Evolutionary conservation across 2,113 vertebrate species (phyloP), one percentile per base, ranked within the genome.

Genomic region (Anolis sagrei): DNA sequence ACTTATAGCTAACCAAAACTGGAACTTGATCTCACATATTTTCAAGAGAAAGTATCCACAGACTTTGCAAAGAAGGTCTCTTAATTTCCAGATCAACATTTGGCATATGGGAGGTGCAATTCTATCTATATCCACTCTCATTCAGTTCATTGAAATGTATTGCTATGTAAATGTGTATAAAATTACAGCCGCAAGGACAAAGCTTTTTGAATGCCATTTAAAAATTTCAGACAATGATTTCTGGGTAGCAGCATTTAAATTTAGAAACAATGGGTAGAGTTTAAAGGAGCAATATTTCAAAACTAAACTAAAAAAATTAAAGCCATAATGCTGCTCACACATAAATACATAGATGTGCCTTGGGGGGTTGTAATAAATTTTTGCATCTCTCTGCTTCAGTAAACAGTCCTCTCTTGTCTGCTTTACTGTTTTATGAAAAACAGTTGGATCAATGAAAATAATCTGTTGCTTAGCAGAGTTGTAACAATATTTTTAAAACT

Each of bases 351-450:
- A 70, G 82, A 32, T 8, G 85, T 19, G 48, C 87, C 44, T 29
- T 69, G 19, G 5, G 25, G 32, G 73, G 82, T 3, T 74, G 73
- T 76, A 44, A 25, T 69, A 66, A 84, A 29, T 68, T 11, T 81
- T 51, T 77, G 81, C 4, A 0, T 3, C 58, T 5, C 14, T 91
- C 62, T 68, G 62, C n/a, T 10, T 36, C 88, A 25, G 1, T 78
- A 70, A 89, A 91, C 39, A 13, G 18, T 87, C 14, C 19, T 9
- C 48, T 75, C 76, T 82, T 49, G 1, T 84, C 0, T 81, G 48
- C 32, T 83, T 84, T 82, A 89, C 79, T 81, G 14, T 51, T 27
- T 1, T 81, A 84, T 69, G 34, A 10, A 49, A 76, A 3, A 81
- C 5, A 75, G 82, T 44, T 39, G 14, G 11, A 10, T 81, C 58